Evolutionary conservation across 2,888 invertebrate species (phyloP).

Genomic region (Agrochola lychnidis): DNA sequence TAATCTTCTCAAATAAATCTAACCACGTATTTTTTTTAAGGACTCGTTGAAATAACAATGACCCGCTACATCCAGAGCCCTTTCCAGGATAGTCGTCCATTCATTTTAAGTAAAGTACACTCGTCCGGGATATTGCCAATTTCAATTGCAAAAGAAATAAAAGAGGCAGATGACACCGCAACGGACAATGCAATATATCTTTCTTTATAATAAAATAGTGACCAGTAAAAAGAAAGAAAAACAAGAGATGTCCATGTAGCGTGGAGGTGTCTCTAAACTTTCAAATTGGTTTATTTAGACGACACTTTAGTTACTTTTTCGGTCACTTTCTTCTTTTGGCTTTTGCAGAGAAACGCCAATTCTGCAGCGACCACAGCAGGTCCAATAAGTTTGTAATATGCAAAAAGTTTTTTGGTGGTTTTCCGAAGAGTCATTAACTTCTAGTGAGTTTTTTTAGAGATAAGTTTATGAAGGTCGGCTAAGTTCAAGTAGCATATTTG

Average conservation of each 20-base stretch:
- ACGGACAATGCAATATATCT: neutral
- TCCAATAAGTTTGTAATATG: neutral
- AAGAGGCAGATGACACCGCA: neutral
- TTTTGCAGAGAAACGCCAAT: neutral
- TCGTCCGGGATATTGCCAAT: slow-evolving; percentile 10
- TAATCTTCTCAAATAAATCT: neutral
- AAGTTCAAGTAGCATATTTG: slow-evolving; percentile 36
- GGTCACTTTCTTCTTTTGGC: neutral
- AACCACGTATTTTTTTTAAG: neutral
- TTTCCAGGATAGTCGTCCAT: neutral
- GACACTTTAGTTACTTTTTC: slow-evolving; percentile 6
- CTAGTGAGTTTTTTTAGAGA: slow-evolving; percentile 4
- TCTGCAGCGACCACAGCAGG: neutral
- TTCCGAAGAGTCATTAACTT: slow-evolving; percentile 18
- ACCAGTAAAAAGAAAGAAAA: neutral
- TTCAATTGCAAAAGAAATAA: slow-evolving; percentile 6
- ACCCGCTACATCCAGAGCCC: too few species aligned
- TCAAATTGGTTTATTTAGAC: neutral
- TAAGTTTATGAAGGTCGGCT: slow-evolving; percentile 24
- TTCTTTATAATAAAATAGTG: neutral
- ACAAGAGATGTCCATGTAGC: neutral
- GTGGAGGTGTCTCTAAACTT: neutral
- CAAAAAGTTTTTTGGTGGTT: neutral
- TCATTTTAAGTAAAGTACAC: neutral
- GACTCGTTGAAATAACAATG: too few species aligned